Evolutionary conservation across 2,888 invertebrate genomes (phyloP), one percentile per base, ranked within the genome.

Genomic region (Julus scanicus): DNA sequence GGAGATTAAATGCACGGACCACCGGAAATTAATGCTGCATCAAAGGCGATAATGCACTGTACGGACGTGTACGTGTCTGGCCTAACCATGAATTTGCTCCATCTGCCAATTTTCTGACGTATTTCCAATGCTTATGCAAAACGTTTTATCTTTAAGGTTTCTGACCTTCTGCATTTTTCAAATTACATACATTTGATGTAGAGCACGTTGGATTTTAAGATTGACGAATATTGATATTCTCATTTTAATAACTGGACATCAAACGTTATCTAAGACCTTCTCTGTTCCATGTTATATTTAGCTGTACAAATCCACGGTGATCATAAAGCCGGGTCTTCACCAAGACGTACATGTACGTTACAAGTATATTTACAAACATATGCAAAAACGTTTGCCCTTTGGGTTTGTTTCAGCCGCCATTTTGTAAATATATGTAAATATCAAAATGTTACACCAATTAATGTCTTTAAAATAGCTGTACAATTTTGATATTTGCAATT

Each of bases 11-110:
- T 80, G 29, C 15, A 80, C 80, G 80, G 80, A 4, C 37, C 39
- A 80, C 80, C 80, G 80, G 80, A 80, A 80, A 80, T 80, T 80
- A 80, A 80, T 80, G 80, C 80, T 37, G 80, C 80, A 80, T 80
- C 80, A 29, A 80, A 13, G 29, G 29, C 29, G 80, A 80, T 80
- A 80, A 80, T 80, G 37, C 29, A 80, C 80, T 39, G 13, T 1
- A 44, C 44, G 80, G 29, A 13, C 80, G 15, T 80, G 80, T 39
- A 29, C 80, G 80, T 80, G 80, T 13, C 29, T 80, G 11, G 37
- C 80, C 80, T 80, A 37, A 15, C 37, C 80, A 80, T 37, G 80
- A 80, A 80, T 80, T 80, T 39, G 29, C 11, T 11, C 80, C 80
- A 80, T 37, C 80, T 80, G 80, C 37, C 80, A 80, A 80, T 80